Evolutionary conservation across 2,888 invertebrate species (phyloP), one percentile per base, ranked within the genome.

Genomic region (Limnephilus rhombicus): DNA sequence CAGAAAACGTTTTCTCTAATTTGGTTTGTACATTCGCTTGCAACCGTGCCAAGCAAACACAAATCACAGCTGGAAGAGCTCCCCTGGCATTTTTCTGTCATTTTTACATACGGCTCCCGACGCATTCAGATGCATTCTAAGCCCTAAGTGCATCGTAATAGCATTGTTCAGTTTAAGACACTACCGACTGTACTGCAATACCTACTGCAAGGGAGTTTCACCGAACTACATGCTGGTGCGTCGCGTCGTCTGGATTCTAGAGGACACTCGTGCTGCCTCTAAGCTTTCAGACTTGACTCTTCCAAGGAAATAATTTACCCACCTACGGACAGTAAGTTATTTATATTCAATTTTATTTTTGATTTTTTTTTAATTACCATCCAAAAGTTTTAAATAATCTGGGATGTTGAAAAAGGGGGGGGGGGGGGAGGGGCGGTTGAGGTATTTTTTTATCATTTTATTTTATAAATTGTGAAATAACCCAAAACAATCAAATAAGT

Each of bases 101-200:
- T 85, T 85, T 85, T 85, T 85, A n/a, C 85, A 34, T 34, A 85
- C 31, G 37, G 18, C 11, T 41, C 41, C 68, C 31, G 34, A 37
- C 12, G 85, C 85, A 85, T 85, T 85, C 34, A 85, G 11, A 37
- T 37, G 85, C 85, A 85, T 85, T 41, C 85, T 37, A 3, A 34
- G 41, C n/a, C 85, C 37, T 85, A 85, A 85, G 85, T 85, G 37
- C 41, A 41, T n/a, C 37, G 85, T 85, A 85, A 85, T 37, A 85
- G 85, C 85, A 18, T 37, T 85, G 85, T 85, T 41, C 41, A 24
- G 34, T 85, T 37, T 68, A n/a, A 68, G 68, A 85, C 85, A 41
- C 24, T 85, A n/a, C 31, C 5, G 15, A 31, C 83, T 13, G 83
- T 37, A 24, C 37, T 85, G 41, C 85, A 85, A 18, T 85, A 37